Conservation (phyloP, 2,113 vertebrate genomes). For the Podarcis raffonei region DNA sequence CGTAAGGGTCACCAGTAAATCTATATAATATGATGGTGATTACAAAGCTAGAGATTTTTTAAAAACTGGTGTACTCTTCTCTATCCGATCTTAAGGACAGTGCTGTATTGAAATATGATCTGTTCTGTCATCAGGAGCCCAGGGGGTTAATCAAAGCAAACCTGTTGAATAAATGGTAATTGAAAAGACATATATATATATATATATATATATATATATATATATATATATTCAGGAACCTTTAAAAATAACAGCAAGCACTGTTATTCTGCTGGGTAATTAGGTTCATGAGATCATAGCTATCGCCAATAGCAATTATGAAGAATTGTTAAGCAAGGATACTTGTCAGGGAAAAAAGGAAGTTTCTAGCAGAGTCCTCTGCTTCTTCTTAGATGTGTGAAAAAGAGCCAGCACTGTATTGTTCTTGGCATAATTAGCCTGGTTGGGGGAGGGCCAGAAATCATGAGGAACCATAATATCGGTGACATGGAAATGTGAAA, state of each 20-base stretch:
- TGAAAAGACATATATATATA: background rate
- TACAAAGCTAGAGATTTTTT: background rate
- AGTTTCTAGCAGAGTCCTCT: background rate
- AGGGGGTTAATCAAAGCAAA: constrained; percentile 17
- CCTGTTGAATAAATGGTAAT: background rate
- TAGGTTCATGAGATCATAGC: constrained; percentile 15
- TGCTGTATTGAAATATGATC: background rate
- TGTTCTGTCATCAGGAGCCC: background rate
- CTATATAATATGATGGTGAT: background rate
- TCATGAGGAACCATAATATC: constrained; percentile 13
- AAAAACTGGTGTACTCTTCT: background rate
- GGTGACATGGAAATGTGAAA: constrained; percentile 8
- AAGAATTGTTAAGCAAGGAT: constrained; percentile 19
- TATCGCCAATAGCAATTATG: constrained; percentile 10
- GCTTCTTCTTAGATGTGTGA: background rate
- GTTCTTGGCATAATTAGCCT: constrained; percentile 19
- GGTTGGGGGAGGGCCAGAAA: background rate
- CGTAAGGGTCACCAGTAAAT: background rate
- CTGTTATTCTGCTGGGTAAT: constrained; percentile 3
- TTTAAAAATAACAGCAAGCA: constrained; percentile 1
- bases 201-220: no score
- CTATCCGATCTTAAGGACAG: background rate
- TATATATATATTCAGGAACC: background rate
- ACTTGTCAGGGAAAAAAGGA: constrained; percentile 10
- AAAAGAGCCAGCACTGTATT: constrained; percentile 11